Evolutionary conservation across 2,797 vertebrate genomes (phyloP).

Genomic region (Sebastiscus tertius): DNA sequence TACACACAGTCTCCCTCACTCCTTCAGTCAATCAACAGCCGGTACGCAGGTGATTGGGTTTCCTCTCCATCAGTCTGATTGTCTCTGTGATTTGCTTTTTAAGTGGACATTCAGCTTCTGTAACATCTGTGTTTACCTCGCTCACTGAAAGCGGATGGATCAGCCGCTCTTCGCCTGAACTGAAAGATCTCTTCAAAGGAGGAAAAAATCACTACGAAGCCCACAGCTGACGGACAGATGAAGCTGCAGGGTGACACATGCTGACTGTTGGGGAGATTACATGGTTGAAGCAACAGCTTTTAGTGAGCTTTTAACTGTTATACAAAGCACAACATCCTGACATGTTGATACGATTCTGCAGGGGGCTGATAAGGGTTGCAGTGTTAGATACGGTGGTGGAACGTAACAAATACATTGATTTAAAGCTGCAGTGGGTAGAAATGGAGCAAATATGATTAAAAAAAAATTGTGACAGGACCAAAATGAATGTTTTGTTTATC

Average conservation of each 20-base stretch:
- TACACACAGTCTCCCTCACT: background rate
- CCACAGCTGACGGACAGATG: constrained; percentile 16
- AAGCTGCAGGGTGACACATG: constrained; percentile 14
- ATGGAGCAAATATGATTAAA: no score
- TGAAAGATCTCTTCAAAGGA: constrained; percentile 28
- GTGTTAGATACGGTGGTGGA: background rate
- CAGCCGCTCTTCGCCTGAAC: background rate
- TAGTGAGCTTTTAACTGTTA: background rate
- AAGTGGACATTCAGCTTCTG: constrained; percentile 43
- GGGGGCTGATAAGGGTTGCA: background rate
- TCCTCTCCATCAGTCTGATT: constrained; percentile 15
- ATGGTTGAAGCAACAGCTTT: constrained; percentile 10
- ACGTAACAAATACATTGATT: background rate
- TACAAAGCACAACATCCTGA: background rate
- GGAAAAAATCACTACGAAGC: constrained; percentile 9
- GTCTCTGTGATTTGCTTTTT: constrained; percentile 25
- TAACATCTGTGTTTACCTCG: constrained; percentile 36
- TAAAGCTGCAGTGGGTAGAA: no score
- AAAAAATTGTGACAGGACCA: no score
- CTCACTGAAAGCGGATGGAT: constrained; percentile 1
- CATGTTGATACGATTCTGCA: background rate
- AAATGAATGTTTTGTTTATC: no score
- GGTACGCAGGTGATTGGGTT: background rate
- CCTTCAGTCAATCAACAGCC: background rate
- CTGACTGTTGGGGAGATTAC: background rate